Percentiles rank a stretch among this genome's conserved stretches.
These are phyloP conservation scores for Aricia artaxerxes DNA, from an alignment of 2,888 invertebrate species.

Conservation along the genomic window DNA sequence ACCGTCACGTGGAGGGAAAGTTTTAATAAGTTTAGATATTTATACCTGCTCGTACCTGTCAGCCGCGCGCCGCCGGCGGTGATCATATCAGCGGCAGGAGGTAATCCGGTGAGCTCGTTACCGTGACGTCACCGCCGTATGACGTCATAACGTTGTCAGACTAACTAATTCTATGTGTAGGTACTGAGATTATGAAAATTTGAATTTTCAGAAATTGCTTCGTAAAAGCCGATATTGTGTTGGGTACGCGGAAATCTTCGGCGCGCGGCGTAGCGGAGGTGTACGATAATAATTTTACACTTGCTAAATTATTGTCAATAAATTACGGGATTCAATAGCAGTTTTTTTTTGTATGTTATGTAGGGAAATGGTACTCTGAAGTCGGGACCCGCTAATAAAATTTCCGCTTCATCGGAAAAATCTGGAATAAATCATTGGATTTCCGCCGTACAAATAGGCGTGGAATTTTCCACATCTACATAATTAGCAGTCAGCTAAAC, in stretches of 20 bases:
- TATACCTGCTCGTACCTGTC: neutral
- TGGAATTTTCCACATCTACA: conserved; percentile 18
- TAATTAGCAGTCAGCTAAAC: conserved; percentile 22
- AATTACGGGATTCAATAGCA: neutral
- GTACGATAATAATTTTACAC: neutral
- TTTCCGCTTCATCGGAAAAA: neutral
- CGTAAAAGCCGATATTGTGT: neutral
- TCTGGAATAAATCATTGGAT: conserved; percentile 11
- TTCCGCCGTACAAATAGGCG: neutral
- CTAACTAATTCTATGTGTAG: neutral
- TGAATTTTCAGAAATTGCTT: neutral
- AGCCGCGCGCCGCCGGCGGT: neutral
- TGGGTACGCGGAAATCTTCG: neutral
- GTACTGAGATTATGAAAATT: neutral
- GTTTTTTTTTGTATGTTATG: neutral
- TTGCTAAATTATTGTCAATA: neutral
- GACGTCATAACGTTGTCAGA: neutral
- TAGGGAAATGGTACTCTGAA: neutral
- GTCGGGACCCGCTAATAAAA: neutral
- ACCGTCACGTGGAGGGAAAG: conserved; percentile 1
- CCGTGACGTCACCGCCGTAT: neutral
- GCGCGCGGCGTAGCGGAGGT: neutral
- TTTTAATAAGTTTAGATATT: conserved; percentile 22
- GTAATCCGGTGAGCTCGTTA: neutral
- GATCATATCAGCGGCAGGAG: neutral